Evolutionary conservation across 2,888 invertebrate genomes (phyloP).

Genomic region (Catocala fraxini): DNA sequence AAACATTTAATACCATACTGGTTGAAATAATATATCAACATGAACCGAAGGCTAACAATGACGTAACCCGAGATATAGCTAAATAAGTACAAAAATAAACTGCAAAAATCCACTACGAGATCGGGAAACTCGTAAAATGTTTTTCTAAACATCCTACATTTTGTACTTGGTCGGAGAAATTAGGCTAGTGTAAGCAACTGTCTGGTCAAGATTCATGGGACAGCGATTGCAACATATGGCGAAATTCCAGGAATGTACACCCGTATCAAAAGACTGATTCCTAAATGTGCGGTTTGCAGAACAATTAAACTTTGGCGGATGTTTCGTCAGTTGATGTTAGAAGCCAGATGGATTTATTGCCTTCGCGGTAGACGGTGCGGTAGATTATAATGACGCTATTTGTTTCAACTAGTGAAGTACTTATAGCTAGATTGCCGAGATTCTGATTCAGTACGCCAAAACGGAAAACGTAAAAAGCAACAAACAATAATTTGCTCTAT

Average conservation of each 20-base stretch:
- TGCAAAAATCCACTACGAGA: conserved; percentile 37
- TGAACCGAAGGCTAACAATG: conserved; percentile 33
- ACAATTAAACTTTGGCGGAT: conserved; percentile 35
- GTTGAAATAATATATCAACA: conserved; percentile 39
- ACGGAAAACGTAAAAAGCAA: conserved; percentile 1
- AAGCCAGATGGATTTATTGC: background rate
- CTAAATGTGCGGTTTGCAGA: conserved; percentile 31
- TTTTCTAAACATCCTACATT: conserved; percentile 46
- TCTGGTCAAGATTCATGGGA: conserved; percentile 55
- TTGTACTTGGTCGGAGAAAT: conserved; percentile 40
- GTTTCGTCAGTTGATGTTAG: conserved; percentile 21
- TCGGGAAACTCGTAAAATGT: conserved; percentile 45
- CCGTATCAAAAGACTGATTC: conserved; percentile 35
- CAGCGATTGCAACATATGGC: conserved; percentile 33
- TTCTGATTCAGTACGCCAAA: background rate
- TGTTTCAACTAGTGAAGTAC: background rate
- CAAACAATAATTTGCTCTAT: conserved; percentile 1
- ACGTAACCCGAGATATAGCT: conserved; percentile 40
- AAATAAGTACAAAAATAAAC: conserved; percentile 46
- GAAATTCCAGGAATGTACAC: conserved; percentile 43
- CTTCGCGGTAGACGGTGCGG: background rate
- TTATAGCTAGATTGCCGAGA: background rate
- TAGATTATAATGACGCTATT: background rate
- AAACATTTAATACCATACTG: conserved; percentile 35
- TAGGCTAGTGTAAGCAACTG: conserved; percentile 54